Conservation (phyloP, 2,888 invertebrate species). For the Scrobipalpa costella region DNA sequence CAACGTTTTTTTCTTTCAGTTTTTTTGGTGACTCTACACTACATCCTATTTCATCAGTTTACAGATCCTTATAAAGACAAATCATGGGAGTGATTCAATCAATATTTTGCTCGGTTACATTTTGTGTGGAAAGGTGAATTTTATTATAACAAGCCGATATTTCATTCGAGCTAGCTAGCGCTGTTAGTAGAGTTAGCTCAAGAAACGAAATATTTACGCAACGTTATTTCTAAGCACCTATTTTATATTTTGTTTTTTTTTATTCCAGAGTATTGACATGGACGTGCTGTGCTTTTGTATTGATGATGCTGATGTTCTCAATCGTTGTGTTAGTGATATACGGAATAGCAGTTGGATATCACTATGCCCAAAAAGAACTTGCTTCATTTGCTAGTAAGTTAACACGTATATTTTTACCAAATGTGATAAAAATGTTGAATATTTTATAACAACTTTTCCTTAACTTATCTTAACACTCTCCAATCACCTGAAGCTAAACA, state of each 20-base stretch:
- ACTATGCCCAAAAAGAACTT: slow-evolving; percentile 73
- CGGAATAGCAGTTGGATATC: slow-evolving; percentile 72
- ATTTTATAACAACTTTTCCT: no score
- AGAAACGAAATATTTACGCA: no score
- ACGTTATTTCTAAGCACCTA: no score
- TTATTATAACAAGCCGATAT: no score
- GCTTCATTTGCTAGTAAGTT: slow-evolving; percentile 66
- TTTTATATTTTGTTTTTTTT: no score
- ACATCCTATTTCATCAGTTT: slow-evolving; percentile 42
- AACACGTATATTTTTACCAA: no score
- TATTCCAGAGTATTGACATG: slow-evolving; percentile 70
- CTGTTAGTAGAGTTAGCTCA: no score
- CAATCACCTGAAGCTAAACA: slow-evolving; percentile 24
- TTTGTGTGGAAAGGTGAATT: slow-evolving; percentile 67
- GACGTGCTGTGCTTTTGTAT: slow-evolving; percentile 67
- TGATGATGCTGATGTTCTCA: slow-evolving; percentile 64
- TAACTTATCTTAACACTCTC: no score
- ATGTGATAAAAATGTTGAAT: no score
- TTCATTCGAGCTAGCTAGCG: no score
- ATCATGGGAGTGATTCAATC: slow-evolving; percentile 68
- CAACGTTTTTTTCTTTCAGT: no score
- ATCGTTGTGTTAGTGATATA: slow-evolving; percentile 65
- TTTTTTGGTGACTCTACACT: slow-evolving; percentile 35
- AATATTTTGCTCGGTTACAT: slow-evolving; percentile 62
- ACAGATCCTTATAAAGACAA: slow-evolving; percentile 22